Evolutionary conservation across 2,888 invertebrate species (phyloP).

Genomic region (Papilio gigon): DNA sequence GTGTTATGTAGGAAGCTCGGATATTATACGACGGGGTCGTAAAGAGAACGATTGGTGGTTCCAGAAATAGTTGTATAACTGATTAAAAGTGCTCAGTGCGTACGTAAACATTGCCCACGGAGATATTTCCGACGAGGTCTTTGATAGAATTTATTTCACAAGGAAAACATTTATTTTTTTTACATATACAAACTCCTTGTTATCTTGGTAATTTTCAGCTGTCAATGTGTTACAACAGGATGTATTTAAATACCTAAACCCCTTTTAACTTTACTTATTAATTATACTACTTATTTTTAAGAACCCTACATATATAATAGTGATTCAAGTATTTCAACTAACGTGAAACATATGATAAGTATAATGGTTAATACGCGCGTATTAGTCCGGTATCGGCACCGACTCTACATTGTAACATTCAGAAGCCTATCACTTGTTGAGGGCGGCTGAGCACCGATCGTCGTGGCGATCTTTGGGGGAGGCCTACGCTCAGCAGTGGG

Average conservation of each 20-base stretch:
- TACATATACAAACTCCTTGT: constrained; percentile 6
- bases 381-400: too few species aligned
- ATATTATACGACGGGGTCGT: constrained; percentile 27
- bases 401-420: too few species aligned
- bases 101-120: constrained; percentile 32
- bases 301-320: too few species aligned
- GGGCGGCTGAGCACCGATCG: too few species aligned
- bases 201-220: constrained; percentile 4
- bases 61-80: constrained; percentile 35
- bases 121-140: constrained; percentile 19
- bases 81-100: constrained; percentile 35
- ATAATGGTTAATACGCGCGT: too few species aligned
- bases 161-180: constrained; percentile 20
- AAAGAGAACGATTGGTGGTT: constrained; percentile 34
- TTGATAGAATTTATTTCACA: constrained; percentile 28
- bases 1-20: constrained; percentile 24
- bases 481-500: too few species aligned
- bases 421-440: too few species aligned
- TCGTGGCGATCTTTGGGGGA: too few species aligned
- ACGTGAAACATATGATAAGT: too few species aligned
- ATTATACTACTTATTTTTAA: too few species aligned
- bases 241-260: not conserved
- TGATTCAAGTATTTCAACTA: too few species aligned
- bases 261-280: too few species aligned
- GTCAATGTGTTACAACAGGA: not conserved